Conservation (phyloP, 2,113 vertebrate genomes). For the Cichladusa arquata region DNA sequence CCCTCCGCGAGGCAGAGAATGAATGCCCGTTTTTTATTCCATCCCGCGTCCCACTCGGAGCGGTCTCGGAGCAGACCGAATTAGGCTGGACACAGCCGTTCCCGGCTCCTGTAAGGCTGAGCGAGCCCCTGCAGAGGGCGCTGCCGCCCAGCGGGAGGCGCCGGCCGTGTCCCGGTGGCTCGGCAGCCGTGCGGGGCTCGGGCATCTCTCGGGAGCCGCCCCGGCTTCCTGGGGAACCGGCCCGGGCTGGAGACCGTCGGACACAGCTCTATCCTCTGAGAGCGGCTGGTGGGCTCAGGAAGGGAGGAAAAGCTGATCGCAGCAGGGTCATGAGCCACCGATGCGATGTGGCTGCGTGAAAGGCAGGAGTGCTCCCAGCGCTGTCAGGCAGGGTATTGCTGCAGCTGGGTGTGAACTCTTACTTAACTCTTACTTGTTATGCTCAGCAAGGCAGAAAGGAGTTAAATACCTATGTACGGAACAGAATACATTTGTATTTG, state of each 20-base stretch:
- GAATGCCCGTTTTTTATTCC: not conserved
- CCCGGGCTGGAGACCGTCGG: not conserved
- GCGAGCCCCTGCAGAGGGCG: conserved; percentile 34
- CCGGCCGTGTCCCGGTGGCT: fast-evolving
- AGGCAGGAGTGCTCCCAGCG: not conserved
- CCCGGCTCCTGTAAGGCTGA: not conserved
- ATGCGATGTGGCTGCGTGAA: not conserved
- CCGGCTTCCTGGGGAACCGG: not conserved
- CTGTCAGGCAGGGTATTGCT: not conserved
- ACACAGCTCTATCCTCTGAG: not conserved
- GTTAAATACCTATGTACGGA: not conserved
- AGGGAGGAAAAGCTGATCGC: not conserved
- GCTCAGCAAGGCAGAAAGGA: not conserved
- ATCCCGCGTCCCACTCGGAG: not conserved
- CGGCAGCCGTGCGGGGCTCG: not conserved
- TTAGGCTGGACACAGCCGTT: fast-evolving
- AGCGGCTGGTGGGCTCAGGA: not conserved
- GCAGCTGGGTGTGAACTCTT: not conserved
- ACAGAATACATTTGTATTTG: not conserved
- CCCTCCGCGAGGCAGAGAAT: fast-evolving
- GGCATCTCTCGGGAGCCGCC: not conserved
- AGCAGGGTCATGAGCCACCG: not conserved
- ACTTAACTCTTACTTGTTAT: not conserved
- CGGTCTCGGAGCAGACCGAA: not conserved
- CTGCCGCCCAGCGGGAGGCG: not conserved